Evolutionary conservation across 2,797 vertebrate species (phyloP), one percentile per base, ranked within the genome.

Genomic region (Acanthurus lineatus): DNA sequence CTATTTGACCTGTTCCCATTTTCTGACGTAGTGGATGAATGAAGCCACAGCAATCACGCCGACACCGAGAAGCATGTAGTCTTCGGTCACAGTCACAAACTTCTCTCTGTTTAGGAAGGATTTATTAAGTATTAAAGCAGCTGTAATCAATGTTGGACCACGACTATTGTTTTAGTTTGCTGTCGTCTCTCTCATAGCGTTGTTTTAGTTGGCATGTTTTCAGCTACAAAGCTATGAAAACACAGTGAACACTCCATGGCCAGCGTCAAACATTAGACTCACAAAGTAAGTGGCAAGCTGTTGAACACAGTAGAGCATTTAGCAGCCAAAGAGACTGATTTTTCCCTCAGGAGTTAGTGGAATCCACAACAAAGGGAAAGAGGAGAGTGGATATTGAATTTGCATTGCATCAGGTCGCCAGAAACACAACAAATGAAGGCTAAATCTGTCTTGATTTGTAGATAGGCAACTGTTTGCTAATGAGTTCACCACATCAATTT

Each of bases 21-120:
- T 90, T 59, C 79, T 84, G 9, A 92, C 69, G 53, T 86, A 91
- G 57, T 95, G 88, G 87, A 98, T 93, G 91, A 96, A 98, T n/a
- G 96, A 88, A 0, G 97, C 96, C n/a, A 96, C 96, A 19, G 96
- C 92, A 71, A 99, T 97, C 76, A 98, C 92, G 16, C 94, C 95
- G 8, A 96, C 96, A 44, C 96, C 97, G 64, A 98, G 88, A 0
- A 99, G 96, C 97, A 99, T 99, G 83, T 89, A 95, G 90, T 99
- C 98, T 90, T 98, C 96, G 53, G 96, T 98, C 76, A 99, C 97
- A 0, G 94, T 81, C 70, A 94, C 57, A 93, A 98, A 99, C 88
- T 95, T 96, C 59, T 94, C 93, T 91, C 98, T 99, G 93, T 86
- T 69, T 7, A 57, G 20, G 74, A 8, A 59, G 1, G 10, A 52